phyloP scores from a whole-genome alignment of 2,113 vertebrate species.

The Coptodon bakossiorum region DNA sequence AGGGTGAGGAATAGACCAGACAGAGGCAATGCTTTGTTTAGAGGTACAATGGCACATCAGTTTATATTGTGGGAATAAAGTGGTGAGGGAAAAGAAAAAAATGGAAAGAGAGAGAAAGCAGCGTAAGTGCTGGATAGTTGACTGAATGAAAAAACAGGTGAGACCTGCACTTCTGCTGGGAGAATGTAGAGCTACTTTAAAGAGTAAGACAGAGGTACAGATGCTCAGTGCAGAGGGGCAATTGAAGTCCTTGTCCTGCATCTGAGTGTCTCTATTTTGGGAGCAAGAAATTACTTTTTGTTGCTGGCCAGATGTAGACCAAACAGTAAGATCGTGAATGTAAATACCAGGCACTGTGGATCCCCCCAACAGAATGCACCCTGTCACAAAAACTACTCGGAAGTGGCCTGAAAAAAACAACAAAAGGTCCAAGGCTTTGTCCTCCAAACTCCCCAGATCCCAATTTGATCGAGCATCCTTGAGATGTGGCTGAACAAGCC shows the following conservation, averaged over 20 bases:
- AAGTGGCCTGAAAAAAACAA: neutral
- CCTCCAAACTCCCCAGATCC: neutral
- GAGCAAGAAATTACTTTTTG: neutral
- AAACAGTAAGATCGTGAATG: neutral
- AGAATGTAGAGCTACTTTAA: slow-evolving; percentile 29
- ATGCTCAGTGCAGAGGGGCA: neutral
- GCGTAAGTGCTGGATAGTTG: neutral
- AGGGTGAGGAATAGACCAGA: neutral
- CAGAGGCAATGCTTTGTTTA: slow-evolving; percentile 9
- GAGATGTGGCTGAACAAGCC: neutral
- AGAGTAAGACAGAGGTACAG: neutral
- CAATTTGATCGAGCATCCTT: neutral
- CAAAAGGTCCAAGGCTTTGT: neutral
- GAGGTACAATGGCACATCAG: neutral
- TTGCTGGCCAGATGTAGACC: neutral
- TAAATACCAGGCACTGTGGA: neutral
- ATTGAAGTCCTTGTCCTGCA: neutral
- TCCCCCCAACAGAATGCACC: neutral
- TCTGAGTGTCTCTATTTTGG: neutral
- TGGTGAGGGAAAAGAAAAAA: neutral
- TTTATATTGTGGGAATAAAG: slow-evolving; percentile 2
- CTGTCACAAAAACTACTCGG: neutral
- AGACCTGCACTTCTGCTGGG: slow-evolving; percentile 18
- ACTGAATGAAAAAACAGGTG: slow-evolving; percentile 27
- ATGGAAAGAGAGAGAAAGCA: neutral